These are phyloP conservation scores for Danaus melanippus DNA, from an alignment of 1,140 invertebrate genomes.

Conservation along the genomic window DNA sequence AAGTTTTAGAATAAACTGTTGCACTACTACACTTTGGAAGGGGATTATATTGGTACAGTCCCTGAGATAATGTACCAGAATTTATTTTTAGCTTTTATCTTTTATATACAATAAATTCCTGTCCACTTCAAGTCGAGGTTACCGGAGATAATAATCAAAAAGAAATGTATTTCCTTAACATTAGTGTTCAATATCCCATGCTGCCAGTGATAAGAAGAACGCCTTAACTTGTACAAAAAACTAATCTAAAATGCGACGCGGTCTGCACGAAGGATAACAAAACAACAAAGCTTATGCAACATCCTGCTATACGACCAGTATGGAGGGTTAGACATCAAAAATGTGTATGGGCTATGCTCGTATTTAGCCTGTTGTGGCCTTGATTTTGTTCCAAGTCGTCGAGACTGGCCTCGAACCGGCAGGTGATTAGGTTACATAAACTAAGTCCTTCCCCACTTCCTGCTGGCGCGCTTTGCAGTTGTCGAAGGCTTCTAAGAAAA, in stretches of 20 bases:
- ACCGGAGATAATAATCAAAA: constrained; percentile 11
- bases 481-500: constrained; percentile 66
- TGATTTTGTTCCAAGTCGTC: constrained; percentile 60
- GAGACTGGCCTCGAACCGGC: constrained; percentile 59
- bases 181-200: constrained; percentile 41
- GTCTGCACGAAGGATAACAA: constrained; percentile 57
- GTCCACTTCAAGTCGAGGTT: constrained; percentile 14
- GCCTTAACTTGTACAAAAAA: constrained; percentile 48
- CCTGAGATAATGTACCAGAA: constrained; percentile 16
- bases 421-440: constrained; percentile 72
- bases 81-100: constrained; percentile 25
- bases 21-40: constrained; percentile 15
- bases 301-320: constrained; percentile 56
- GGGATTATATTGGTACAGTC: constrained; percentile 12
- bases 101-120: constrained; percentile 19
- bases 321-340: constrained; percentile 55
- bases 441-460: constrained; percentile 68
- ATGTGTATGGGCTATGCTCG: constrained; percentile 42
- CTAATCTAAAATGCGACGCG: constrained; percentile 63
- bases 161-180: constrained; percentile 23
- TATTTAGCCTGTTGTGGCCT: constrained; percentile 56
- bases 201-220: constrained; percentile 34
- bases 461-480: constrained; percentile 65
- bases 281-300: constrained; percentile 68
- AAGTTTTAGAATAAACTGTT: constrained; percentile 12